Conservation (phyloP, 2,113 vertebrate species). For the Bubo blakistoni region DNA sequence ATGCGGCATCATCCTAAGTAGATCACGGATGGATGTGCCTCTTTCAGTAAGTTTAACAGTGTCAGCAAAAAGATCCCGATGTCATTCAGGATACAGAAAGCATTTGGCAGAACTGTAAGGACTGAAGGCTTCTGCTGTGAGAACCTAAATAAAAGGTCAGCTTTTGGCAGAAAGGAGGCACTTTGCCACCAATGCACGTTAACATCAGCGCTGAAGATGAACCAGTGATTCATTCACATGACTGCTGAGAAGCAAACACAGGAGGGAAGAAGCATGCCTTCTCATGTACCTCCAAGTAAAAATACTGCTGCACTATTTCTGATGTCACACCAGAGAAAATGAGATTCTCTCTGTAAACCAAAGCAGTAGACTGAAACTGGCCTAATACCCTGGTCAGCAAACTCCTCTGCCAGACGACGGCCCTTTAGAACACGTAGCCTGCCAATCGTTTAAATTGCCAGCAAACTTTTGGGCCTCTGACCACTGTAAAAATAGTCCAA, state of each 20-base stretch:
- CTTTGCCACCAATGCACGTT: background rate
- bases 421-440: background rate
- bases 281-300: background rate
- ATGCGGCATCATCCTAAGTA: background rate
- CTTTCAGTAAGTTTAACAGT: background rate
- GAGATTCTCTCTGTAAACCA: fast-evolving
- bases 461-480: background rate
- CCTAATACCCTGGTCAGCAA: background rate
- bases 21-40: background rate
- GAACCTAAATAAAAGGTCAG: background rate
- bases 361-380: background rate
- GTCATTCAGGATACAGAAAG: background rate
- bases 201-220: fast-evolving
- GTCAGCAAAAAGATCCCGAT: background rate
- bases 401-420: background rate
- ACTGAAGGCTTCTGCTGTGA: background rate
- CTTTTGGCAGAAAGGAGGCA: background rate
- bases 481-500: background rate
- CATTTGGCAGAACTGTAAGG: background rate
- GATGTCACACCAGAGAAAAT: background rate
- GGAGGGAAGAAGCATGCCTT: background rate
- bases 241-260: background rate
- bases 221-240: fast-evolving
- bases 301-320: background rate
- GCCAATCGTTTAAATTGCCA: background rate